These are phyloP conservation scores for Oreochromis niloticus DNA, from an alignment of 2,113 vertebrate species.

Conservation along the genomic window DNA sequence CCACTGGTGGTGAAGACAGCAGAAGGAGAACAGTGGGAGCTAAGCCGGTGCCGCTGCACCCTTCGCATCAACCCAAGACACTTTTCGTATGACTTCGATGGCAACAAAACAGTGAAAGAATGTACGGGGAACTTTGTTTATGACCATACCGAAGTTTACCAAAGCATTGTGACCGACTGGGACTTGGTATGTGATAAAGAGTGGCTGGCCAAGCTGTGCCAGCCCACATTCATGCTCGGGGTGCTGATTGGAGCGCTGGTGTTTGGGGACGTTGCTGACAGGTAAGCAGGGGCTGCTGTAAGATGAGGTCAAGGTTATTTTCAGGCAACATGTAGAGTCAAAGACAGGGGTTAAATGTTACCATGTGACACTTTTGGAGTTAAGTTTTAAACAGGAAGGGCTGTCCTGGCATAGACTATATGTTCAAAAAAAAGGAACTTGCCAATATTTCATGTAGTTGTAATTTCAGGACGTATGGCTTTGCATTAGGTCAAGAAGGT, in stretches of 20 bases:
- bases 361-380: neutral
- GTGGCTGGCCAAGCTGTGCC: conserved; percentile 85
- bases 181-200: conserved; percentile 86
- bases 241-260: conserved; percentile 85
- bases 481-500: neutral
- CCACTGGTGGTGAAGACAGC: conserved; percentile 76
- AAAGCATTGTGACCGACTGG: conserved; percentile 86
- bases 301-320: neutral
- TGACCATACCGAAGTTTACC: conserved; percentile 77
- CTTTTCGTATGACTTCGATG: conserved; percentile 73
- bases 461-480: neutral
- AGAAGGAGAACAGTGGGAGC: conserved; percentile 85
- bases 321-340: neutral
- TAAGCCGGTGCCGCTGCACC: conserved; percentile 76
- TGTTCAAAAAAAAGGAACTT: neutral
- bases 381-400: neutral
- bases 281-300: conserved; percentile 65
- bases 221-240: conserved; percentile 90
- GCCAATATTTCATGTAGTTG: neutral
- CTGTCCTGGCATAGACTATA: neutral
- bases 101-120: conserved; percentile 70
- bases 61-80: conserved; percentile 51
- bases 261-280: conserved; percentile 90
- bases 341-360: neutral
- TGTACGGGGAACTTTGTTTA: conserved; percentile 80